Evolutionary conservation across 2,888 invertebrate species (phyloP).

Genomic region (Diaprepes abbreviatus): DNA sequence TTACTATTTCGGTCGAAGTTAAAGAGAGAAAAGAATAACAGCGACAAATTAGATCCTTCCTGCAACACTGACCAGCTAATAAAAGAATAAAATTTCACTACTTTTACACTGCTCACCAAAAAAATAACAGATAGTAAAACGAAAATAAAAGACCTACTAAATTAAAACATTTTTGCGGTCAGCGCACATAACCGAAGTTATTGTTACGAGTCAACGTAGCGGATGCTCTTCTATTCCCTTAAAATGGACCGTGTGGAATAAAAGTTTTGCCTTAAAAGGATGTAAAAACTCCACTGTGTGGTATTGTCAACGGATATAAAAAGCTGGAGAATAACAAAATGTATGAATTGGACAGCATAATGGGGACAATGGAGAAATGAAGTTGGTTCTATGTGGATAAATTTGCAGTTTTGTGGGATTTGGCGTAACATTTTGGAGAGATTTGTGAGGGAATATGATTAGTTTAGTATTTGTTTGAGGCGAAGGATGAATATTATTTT

Average conservation of each 20-base stretch:
- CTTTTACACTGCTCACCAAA: not conserved
- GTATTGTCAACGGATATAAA: slow-evolving; percentile 34
- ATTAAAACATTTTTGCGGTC: slow-evolving; percentile 31
- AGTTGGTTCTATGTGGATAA: slow-evolving; percentile 11
- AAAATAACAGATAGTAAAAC: not conserved
- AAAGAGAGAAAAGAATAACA: too few species aligned
- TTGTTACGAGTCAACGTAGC: slow-evolving; percentile 28
- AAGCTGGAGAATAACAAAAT: slow-evolving; percentile 39
- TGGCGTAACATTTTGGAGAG: too few species aligned
- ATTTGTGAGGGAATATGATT: too few species aligned
- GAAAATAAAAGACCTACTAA: slow-evolving; percentile 18
- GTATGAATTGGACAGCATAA: slow-evolving; percentile 29
- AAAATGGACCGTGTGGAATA: slow-evolving; percentile 27
- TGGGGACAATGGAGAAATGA: slow-evolving; percentile 23
- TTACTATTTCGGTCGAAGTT: too few species aligned
- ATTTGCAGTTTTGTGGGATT: not conserved
- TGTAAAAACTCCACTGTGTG: slow-evolving; percentile 23
- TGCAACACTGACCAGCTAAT: too few species aligned
- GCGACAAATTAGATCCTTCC: too few species aligned
- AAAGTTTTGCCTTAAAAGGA: slow-evolving; percentile 26
- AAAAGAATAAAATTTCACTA: not conserved
- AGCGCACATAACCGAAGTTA: slow-evolving; percentile 26
- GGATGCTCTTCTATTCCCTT: slow-evolving; percentile 26
- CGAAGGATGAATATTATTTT: too few species aligned
- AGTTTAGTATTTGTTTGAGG: too few species aligned